These are phyloP conservation scores for Caenorhabditis imperialis DNA, from an alignment of 2,888 invertebrate species.

Conservation along the genomic window DNA sequence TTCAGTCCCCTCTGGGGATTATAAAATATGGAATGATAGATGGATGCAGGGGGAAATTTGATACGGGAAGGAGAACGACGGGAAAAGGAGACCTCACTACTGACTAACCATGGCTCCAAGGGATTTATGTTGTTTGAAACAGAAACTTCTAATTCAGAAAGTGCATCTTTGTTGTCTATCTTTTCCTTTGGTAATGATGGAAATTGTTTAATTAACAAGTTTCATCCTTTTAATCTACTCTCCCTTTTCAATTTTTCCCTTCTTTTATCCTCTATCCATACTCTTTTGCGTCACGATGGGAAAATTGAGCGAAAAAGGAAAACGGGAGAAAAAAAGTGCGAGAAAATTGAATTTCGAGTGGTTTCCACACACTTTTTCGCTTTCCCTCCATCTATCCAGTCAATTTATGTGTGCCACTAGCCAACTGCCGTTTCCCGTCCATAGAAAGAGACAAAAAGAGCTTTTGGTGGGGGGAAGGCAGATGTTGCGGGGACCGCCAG, in stretches of 20 bases:
- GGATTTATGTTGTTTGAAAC: no score
- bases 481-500: slow-evolving; percentile 11
- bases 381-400: not conserved
- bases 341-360: slow-evolving; percentile 46
- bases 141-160: no score
- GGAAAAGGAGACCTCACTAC: no score
- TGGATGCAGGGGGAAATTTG: slow-evolving; percentile 43
- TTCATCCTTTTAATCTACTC: no score
- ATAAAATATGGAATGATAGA: slow-evolving; percentile 40
- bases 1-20: slow-evolving; percentile 21
- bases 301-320: not conserved
- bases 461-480: not conserved
- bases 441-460: slow-evolving; percentile 9
- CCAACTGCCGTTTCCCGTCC: slow-evolving; percentile 2
- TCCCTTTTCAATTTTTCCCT: no score
- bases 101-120: no score
- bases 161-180: no score
- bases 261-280: slow-evolving; percentile 7
- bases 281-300: slow-evolving; percentile 1
- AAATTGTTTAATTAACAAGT: no score
- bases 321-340: not conserved
- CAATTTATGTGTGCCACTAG: slow-evolving; percentile 28
- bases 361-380: slow-evolving; percentile 15
- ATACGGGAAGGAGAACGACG: slow-evolving; percentile 16
- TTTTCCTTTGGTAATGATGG: no score